A percentile compares a stretch with the other conserved stretches of the same genome.
phyloP scores from a whole-genome alignment of 2,113 vertebrate species.

The Axis porcinus region DNA sequence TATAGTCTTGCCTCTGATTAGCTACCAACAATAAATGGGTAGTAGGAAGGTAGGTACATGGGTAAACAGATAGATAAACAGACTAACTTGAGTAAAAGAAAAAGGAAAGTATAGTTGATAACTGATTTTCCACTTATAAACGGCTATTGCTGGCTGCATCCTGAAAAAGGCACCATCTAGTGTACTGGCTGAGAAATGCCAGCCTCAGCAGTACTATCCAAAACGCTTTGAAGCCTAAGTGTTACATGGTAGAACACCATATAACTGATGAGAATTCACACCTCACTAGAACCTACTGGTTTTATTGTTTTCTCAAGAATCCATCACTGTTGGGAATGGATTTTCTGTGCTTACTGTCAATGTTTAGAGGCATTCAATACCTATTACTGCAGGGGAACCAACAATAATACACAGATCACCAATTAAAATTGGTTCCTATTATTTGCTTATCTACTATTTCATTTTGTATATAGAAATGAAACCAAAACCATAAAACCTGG shows the following conservation, averaged over 20 bases:
- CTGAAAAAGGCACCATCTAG: neutral
- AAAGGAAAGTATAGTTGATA: neutral
- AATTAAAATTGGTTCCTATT: accelerated
- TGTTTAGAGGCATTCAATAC: too few relatives aligned
- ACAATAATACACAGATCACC: neutral
- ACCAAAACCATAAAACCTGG: neutral
- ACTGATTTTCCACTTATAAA: neutral
- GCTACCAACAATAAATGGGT: neutral
- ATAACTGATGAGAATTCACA: neutral
- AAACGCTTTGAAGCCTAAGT: neutral
- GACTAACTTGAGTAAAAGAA: neutral
- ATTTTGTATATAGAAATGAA: neutral
- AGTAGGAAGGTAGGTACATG: neutral
- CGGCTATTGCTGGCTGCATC: accelerated
- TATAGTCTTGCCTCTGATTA: neutral
- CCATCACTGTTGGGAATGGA: neutral
- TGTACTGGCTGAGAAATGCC: neutral
- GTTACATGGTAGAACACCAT: neutral
- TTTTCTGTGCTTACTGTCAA: slow-evolving; percentile 6
- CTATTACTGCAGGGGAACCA: neutral
- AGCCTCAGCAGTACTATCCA: neutral
- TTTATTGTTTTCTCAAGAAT: neutral
- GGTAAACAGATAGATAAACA: neutral
- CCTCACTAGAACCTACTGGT: neutral
- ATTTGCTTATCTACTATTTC: neutral